Conservation (phyloP, 2,113 vertebrate species). For the Gymnobelideus leadbeateri region DNA sequence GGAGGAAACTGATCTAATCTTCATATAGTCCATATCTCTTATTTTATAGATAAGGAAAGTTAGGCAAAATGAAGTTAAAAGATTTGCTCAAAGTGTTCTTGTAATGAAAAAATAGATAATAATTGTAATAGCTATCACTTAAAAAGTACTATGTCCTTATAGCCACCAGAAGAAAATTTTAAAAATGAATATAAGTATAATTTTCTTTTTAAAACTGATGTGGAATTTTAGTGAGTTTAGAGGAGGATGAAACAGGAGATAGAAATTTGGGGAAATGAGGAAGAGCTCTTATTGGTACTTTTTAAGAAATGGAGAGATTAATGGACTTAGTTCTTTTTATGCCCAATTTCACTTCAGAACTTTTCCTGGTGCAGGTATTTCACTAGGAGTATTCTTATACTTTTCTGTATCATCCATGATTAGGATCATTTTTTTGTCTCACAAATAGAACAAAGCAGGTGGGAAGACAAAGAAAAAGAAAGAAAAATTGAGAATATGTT, state of each 20-base stretch:
- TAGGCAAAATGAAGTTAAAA: background rate
- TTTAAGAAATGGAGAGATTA: background rate
- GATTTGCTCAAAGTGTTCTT: background rate
- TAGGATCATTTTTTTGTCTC: background rate
- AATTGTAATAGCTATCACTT: background rate
- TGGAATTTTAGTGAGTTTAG: background rate
- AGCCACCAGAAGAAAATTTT: background rate
- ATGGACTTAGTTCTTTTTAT: conserved; percentile 2
- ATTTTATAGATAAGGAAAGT: background rate
- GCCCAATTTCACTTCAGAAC: background rate
- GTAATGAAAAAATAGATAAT: background rate
- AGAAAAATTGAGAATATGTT: background rate
- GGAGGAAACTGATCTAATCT: background rate
- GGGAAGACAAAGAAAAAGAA: background rate
- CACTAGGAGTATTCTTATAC: background rate
- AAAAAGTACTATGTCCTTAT: background rate
- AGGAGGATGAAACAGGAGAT: background rate
- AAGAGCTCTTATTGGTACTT: background rate
- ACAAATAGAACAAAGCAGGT: conserved; percentile 1
- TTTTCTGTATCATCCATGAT: background rate
- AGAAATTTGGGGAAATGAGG: background rate
- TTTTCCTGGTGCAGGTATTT: background rate
- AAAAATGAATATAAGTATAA: background rate
- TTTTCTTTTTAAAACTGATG: background rate
- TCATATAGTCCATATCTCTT: conserved; percentile 5